phyloP scores from a whole-genome alignment of 64 coral and sea anemone species.

The Acropora tenuis region DNA sequence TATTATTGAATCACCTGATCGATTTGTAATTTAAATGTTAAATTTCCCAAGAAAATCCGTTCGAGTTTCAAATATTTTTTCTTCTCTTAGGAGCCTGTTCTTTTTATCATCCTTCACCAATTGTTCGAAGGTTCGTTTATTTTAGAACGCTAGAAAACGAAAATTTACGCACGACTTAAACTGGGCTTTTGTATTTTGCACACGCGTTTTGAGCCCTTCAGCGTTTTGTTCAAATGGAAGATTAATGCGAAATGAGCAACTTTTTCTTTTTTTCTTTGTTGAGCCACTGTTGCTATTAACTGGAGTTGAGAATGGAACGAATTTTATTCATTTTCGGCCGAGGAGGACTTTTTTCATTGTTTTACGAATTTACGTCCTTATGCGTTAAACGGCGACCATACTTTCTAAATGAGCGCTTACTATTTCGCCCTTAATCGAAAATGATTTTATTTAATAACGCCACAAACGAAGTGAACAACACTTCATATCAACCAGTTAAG shows the following conservation, averaged over 20 bases:
- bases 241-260: neutral
- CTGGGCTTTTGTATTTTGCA: neutral
- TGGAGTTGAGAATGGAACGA: neutral
- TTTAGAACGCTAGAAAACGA: too few relatives aligned
- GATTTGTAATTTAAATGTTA: neutral
- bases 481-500: too few relatives aligned
- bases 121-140: too few relatives aligned
- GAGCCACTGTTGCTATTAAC: neutral
- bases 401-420: neutral
- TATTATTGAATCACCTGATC: constrained; percentile 41
- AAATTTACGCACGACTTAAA: too few relatives aligned
- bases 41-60: neutral
- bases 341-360: neutral
- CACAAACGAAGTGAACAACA: neutral
- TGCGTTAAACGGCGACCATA: neutral
- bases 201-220: neutral
- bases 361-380: neutral
- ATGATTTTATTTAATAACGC: neutral
- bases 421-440: neutral
- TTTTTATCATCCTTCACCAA: too few relatives aligned
- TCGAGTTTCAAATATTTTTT: neutral
- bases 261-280: neutral
- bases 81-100: too few relatives aligned
- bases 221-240: neutral
- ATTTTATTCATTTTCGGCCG: neutral